Evolutionary conservation across 53 echinoderm and acorn worm species (phyloP), one percentile per base, ranked within the genome.

Genomic region (Hippasteria phrygiana): DNA sequence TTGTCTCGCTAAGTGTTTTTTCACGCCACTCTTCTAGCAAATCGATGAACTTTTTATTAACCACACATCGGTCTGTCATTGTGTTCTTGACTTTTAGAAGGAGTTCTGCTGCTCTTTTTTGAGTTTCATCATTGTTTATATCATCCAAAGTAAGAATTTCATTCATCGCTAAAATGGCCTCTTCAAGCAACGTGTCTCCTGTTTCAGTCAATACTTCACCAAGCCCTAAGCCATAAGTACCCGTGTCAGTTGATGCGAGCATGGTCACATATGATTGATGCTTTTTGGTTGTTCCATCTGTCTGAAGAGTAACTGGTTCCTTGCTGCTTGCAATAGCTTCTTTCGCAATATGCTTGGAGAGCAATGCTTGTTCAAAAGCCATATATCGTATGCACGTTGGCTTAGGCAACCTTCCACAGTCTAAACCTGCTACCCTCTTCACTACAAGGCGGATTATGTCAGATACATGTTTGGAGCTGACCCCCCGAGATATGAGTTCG

Each of bases 51-150:
- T 83, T 85, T 20, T 95, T 95, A 62, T 92, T 95, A 27, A 95
- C 93, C 0, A 92, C 63, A 36, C 90, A 92, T 10, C 93, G 27
- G 63, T 95, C 90, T 13, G 92, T 95, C 95, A 93, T 94, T 27
- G 93, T 93, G 36, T 93, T 95, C 35, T 92, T 95, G 26, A 92
- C 76, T 88, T 90, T 95, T 0, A 32, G 8, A 4, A 92, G 55
- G 2, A 95, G 59, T 53, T 74, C n/a, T 12, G 56, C 63, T 0
- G 55, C 62, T 28, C 29, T n/a, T 0, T 76, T 51, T 18, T 75
- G 32, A 51, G 72, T 74, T 7, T 67, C 34, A 22, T 2, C 35
- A 16, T 59, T 28, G 5, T 78, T 62, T 40, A 79, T 24, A 33
- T 4, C 5, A 6, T 43, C 39, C 12, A 89, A n/a, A n/a, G n/a